A percentile compares a stretch with the other conserved stretches of the same genome.
Evolutionary conservation across 2,113 vertebrate species (phyloP).

Genomic region (Garra rufa): DNA sequence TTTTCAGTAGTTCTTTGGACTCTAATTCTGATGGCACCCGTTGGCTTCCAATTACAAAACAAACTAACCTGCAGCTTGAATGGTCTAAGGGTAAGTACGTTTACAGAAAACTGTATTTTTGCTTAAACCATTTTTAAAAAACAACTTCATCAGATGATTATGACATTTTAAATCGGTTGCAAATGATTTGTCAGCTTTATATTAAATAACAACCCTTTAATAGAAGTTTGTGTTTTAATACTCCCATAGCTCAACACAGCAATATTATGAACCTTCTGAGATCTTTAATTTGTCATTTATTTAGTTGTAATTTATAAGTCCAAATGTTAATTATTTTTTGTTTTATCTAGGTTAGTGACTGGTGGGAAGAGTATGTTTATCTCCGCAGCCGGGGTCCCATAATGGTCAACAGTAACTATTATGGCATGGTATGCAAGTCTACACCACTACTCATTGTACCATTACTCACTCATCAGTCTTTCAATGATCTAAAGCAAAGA

Average conservation of each 20-base stretch:
- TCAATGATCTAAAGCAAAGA: background rate
- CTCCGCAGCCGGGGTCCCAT: conserved; percentile 80
- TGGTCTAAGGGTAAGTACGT: too few species aligned
- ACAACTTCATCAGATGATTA: too few species aligned
- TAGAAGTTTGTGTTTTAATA: background rate
- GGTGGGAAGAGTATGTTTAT: conserved; percentile 93
- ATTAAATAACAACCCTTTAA: background rate
- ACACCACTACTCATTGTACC: background rate
- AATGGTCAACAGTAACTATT: conserved; percentile 92
- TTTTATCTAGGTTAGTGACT: conserved; percentile 85
- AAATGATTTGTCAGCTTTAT: background rate
- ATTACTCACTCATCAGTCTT: background rate
- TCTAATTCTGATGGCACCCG: too few species aligned
- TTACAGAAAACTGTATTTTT: too few species aligned
- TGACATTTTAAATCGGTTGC: background rate
- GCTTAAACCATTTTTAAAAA: too few species aligned
- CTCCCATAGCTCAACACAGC: background rate
- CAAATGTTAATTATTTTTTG: background rate
- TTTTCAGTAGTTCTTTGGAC: too few species aligned
- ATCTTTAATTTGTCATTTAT: background rate
- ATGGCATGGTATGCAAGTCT: conserved; percentile 81
- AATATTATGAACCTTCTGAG: background rate
- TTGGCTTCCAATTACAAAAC: too few species aligned
- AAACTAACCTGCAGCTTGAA: too few species aligned
- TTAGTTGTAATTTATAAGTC: background rate